These are phyloP conservation scores for Mola mola DNA, from an alignment of 2,113 vertebrate species.

Conservation along the genomic window DNA sequence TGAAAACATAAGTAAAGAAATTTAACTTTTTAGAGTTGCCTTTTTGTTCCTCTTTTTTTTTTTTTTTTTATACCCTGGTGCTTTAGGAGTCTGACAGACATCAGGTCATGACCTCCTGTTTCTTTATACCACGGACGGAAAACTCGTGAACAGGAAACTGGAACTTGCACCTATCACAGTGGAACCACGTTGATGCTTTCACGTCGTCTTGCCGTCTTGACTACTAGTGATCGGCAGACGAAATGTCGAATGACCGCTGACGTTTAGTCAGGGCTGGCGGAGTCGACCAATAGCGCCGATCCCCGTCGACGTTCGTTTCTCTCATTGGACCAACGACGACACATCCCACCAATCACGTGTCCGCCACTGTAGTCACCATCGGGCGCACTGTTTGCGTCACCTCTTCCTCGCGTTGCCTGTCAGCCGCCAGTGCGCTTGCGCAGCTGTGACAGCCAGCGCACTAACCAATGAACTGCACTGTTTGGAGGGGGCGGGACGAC, in stretches of 20 bases:
- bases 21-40: not conserved
- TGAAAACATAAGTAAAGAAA: no score
- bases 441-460: slow-evolving; percentile 15
- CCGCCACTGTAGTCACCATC: slow-evolving; percentile 30
- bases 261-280: not conserved
- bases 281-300: slow-evolving; percentile 45
- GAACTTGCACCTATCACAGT: slow-evolving; percentile 32
- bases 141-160: slow-evolving; percentile 75
- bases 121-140: slow-evolving; percentile 6
- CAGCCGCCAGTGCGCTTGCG: slow-evolving; percentile 42
- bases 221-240: slow-evolving; percentile 67
- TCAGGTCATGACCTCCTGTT: not conserved
- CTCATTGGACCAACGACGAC: slow-evolving; percentile 30
- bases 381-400: slow-evolving; percentile 65
- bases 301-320: fast-evolving
- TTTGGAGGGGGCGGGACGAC: slow-evolving; percentile 50
- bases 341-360: slow-evolving; percentile 43
- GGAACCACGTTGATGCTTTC: slow-evolving; percentile 80
- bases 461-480: slow-evolving; percentile 59
- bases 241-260: not conserved
- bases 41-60: no score
- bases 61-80: no score
- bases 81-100: no score
- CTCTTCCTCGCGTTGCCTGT: not conserved
- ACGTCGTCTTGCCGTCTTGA: slow-evolving; percentile 50